Evolutionary conservation across 2,113 vertebrate genomes (phyloP), one percentile per base, ranked within the genome.

Genomic region (Eulemur rufifrons): DNA sequence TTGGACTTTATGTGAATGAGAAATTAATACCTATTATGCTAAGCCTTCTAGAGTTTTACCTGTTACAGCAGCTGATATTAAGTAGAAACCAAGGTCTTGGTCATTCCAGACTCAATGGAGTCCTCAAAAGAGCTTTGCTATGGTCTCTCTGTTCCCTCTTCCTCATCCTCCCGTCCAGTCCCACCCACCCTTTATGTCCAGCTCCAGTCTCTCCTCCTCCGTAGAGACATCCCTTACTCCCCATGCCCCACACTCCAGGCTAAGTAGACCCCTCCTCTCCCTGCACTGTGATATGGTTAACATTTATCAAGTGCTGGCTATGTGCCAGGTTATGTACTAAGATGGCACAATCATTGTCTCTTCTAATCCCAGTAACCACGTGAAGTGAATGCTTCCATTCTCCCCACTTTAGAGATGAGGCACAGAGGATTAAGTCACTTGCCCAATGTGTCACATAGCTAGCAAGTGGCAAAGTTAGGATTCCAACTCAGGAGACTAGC

Each of bases 31-130:
- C 68, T 61, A 56, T 47, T 73, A 84, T 47, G 23, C 59, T 45
- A 85, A 94, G 27, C 37, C 27, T 95, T 59, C 94, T 11, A 42
- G 25, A 86, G 34, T 96, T 83, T 68, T 89, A 74, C 74, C 27
- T 92, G 21, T 93, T 91, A 80, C 6, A 45, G 27, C 61, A 83
- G 63, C 42, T 92, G 39, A 8, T 47, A 32, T 68, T 96, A 85
- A 76, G 34, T 34, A 90, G 59, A 96, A 87, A 74, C 15, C 34
- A 88, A 42, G 45, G 47, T 37, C 63, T 96, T 69, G 21, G 78
- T 63, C 73, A 77, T 21, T 78, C 23, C 34, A 21, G 3, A 37
- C 21, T 86, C 66, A 13, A 42, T 25, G n/a, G 34, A 27, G 8
- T 54, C n/a, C 25, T 77, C 71, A 9, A 23, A 92, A 18, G 45